These are phyloP conservation scores for Jacana jacana DNA, from an alignment of 2,113 vertebrate genomes.

Conservation along the genomic window DNA sequence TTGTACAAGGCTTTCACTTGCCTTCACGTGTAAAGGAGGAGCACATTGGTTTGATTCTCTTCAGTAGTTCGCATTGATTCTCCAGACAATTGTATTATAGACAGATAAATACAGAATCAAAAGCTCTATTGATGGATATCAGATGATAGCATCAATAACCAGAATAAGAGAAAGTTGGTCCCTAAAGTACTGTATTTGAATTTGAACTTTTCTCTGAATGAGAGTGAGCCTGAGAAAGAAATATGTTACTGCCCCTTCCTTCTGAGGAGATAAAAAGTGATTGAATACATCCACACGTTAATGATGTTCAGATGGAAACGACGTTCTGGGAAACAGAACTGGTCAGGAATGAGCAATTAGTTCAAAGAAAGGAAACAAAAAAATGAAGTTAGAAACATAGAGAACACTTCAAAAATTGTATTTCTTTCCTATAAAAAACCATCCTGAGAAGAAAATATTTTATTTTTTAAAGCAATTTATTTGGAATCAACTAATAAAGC, in stretches of 20 bases:
- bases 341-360: not conserved
- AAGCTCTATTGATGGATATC: constrained; percentile 4
- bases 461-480: not conserved
- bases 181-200: not conserved
- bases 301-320: not conserved
- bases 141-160: not conserved
- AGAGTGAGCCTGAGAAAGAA: not conserved
- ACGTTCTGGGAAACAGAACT: not conserved
- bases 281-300: not conserved
- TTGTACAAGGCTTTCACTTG: not conserved
- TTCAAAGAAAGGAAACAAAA: constrained; percentile 7
- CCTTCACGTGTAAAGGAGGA: not conserved
- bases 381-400: not conserved
- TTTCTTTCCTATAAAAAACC: not conserved
- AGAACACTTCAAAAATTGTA: not conserved
- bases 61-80: not conserved
- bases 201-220: not conserved
- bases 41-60: not conserved
- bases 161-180: not conserved
- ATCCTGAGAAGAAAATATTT: not conserved
- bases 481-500: not conserved
- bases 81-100: not conserved
- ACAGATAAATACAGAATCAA: not conserved
- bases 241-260: not conserved
- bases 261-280: not conserved